phyloP scores from a whole-genome alignment of 2,113 vertebrate genomes.

The Rhabdomys dilectus region DNA sequence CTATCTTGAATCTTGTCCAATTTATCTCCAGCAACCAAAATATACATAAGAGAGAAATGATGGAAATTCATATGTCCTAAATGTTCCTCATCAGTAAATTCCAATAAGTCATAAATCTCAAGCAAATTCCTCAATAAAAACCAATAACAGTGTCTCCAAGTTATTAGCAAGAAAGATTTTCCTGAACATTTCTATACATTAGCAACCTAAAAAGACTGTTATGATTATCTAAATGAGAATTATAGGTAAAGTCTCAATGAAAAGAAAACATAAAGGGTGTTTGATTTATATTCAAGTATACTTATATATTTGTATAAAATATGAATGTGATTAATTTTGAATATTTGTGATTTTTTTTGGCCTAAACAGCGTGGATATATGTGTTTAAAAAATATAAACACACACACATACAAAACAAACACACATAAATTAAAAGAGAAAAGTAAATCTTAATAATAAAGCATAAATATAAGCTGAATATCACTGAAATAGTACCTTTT shows the following conservation, averaged over 20 bases:
- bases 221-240: neutral
- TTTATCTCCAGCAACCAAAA: conserved; percentile 63
- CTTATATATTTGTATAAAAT: neutral
- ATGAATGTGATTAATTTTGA: neutral
- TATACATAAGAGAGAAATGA: neutral
- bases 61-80: conserved; percentile 63
- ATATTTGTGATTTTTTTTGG: neutral
- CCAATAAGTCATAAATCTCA: too few relatives aligned
- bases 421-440: neutral
- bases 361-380: neutral
- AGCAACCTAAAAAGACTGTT: neutral
- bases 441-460: neutral
- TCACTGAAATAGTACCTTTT: neutral
- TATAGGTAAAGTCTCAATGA: neutral
- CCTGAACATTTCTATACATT: neutral
- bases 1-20: neutral
- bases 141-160: conserved; percentile 38
- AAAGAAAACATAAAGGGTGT: neutral
- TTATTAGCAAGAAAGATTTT: neutral
- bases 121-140: conserved; percentile 78
- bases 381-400: neutral
- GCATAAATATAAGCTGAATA: neutral
- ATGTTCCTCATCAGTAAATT: conserved; percentile 30
- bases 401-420: neutral
- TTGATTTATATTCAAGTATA: neutral